A percentile compares a stretch with the other conserved stretches of the same genome.
Evolutionary conservation across 2,888 invertebrate species (phyloP).

Genomic region (Brassicogethes aeneus): DNA sequence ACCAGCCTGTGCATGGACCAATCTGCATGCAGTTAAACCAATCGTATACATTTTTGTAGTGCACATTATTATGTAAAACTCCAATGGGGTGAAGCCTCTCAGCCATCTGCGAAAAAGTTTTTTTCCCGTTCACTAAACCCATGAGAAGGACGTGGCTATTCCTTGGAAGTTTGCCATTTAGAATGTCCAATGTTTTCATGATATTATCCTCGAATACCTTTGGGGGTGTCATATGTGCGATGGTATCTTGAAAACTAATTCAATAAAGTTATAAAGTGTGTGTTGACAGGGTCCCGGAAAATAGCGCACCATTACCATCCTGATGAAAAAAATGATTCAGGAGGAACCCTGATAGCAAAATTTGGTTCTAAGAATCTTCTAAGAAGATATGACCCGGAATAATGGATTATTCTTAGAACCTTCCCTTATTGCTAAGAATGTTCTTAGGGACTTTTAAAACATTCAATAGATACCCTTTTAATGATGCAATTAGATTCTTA

Average conservation of each 20-base stretch:
- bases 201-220: constrained; percentile 25
- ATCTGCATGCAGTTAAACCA: constrained; percentile 44
- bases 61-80: constrained; percentile 33
- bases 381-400: too few species aligned
- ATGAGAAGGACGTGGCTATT: constrained; percentile 41
- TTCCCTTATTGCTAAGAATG: too few species aligned
- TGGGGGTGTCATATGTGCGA: constrained; percentile 41
- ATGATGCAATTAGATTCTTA: too few species aligned
- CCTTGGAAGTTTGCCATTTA: constrained; percentile 36
- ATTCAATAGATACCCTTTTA: too few species aligned
- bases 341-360: too few species aligned
- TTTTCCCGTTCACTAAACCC: constrained; percentile 41
- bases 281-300: too few species aligned
- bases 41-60: constrained; percentile 40
- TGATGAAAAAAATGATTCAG: too few species aligned
- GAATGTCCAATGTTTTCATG: constrained; percentile 21
- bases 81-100: constrained; percentile 37
- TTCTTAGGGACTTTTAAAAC: too few species aligned
- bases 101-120: constrained; percentile 38
- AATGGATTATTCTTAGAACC: too few species aligned
- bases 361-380: too few species aligned
- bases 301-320: too few species aligned
- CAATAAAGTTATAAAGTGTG: constrained; percentile 5
- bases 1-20: constrained; percentile 42
- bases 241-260: constrained; percentile 37